Evolutionary conservation across 1,140 invertebrate species (phyloP).

Genomic region (Drosophila novamexicana): DNA sequence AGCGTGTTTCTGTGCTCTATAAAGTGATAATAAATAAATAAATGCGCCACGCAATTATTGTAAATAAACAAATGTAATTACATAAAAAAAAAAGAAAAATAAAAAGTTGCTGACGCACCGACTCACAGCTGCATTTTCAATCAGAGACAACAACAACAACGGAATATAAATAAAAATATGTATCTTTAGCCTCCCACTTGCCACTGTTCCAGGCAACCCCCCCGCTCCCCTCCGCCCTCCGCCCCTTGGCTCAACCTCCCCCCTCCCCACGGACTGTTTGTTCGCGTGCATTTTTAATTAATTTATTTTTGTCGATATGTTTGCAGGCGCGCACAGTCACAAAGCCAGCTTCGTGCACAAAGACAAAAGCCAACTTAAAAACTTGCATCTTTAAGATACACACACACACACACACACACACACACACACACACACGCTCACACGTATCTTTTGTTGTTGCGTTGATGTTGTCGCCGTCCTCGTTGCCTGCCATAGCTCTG

Average conservation of each 20-base stretch:
- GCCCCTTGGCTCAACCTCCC: too few species aligned
- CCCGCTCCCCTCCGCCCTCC: not conserved
- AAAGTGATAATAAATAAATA: slow-evolving; percentile 46
- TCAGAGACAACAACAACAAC: slow-evolving; percentile 2
- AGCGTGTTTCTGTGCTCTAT: slow-evolving; percentile 35
- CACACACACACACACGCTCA: slow-evolving; percentile 46
- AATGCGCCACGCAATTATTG: slow-evolving; percentile 53
- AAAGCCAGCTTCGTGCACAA: slow-evolving; percentile 58
- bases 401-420: slow-evolving; percentile 24
- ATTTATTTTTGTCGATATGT: slow-evolving; percentile 69
- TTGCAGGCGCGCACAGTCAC: slow-evolving; percentile 37
- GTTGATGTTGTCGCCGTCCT: slow-evolving; percentile 34
- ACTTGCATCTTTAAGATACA: slow-evolving; percentile 76
- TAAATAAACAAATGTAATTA: slow-evolving; percentile 75
- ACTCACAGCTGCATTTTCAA: slow-evolving; percentile 14
- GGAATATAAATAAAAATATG: slow-evolving; percentile 1
- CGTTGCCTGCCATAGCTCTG: slow-evolving; percentile 39
- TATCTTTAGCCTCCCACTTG: not conserved
- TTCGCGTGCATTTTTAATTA: slow-evolving; percentile 77
- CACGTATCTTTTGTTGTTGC: slow-evolving; percentile 51
- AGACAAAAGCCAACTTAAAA: slow-evolving; percentile 76
- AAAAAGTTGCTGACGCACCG: slow-evolving; percentile 35
- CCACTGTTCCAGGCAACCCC: not conserved
- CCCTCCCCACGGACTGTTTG: not conserved
- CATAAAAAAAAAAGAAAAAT: slow-evolving; percentile 36